phyloP scores from a whole-genome alignment of 2,113 vertebrate genomes.

The Ginglymostoma cirratum region DNA sequence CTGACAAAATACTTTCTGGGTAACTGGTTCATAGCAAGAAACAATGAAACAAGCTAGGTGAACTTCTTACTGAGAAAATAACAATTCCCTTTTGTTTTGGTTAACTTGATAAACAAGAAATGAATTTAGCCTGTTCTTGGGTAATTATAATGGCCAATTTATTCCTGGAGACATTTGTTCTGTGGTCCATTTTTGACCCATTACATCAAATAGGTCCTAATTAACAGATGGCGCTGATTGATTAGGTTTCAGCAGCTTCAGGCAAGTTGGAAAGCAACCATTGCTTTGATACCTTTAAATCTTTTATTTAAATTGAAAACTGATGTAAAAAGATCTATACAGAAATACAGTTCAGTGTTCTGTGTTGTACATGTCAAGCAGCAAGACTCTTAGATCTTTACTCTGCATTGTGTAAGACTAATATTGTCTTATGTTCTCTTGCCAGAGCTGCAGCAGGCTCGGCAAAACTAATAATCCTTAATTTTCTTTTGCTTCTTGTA shows the following conservation, averaged over 20 bases:
- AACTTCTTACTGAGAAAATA: background rate
- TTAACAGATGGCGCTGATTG: conserved; percentile 37
- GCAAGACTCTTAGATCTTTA: conserved; percentile 28
- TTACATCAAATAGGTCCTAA: conserved; percentile 35
- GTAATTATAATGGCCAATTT: conserved; percentile 33
- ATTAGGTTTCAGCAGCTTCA: conserved; percentile 35
- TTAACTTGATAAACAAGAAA: conserved; percentile 35
- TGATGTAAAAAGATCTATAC: conserved; percentile 9
- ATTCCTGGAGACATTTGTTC: conserved; percentile 27
- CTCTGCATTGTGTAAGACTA: background rate
- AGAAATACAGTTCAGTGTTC: background rate
- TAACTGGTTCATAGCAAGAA: background rate
- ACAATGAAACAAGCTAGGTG: conserved; percentile 9
- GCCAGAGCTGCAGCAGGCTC: background rate
- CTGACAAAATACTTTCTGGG: background rate
- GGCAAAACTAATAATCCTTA: conserved; percentile 32
- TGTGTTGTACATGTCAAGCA: conserved; percentile 27
- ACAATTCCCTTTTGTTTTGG: conserved; percentile 33
- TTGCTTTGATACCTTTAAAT: conserved; percentile 38
- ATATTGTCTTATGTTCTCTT: conserved; percentile 25
- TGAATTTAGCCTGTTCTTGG: conserved; percentile 13
- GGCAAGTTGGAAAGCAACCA: conserved; percentile 21
- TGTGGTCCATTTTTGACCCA: conserved; percentile 14
- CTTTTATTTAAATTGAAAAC: conserved; percentile 38
- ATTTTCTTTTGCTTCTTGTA: conserved; percentile 14